phyloP scores from a whole-genome alignment of 92 coral and sea anemone genomes.

The Pocillopora grandis region DNA sequence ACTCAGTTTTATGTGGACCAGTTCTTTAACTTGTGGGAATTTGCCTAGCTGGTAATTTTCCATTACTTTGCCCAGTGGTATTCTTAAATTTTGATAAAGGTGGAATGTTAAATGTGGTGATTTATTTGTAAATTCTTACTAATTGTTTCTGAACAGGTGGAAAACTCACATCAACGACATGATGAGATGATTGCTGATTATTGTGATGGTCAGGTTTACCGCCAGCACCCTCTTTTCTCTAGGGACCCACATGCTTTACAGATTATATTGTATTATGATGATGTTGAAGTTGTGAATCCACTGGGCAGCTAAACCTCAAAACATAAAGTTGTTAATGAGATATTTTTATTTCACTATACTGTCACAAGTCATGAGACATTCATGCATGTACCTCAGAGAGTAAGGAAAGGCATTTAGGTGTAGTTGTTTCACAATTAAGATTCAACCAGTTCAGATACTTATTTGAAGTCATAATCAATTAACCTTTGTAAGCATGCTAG shows the following conservation, averaged over 20 bases:
- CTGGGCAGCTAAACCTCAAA: conserved; percentile 64
- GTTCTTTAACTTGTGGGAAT: too few species aligned
- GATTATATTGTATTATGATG: conserved; percentile 69
- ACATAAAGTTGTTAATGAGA: conserved; percentile 58
- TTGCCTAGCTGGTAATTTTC: too few species aligned
- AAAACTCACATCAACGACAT: conserved; percentile 44
- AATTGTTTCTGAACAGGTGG: conserved; percentile 13
- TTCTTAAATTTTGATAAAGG: too few species aligned
- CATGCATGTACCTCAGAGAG: too few species aligned
- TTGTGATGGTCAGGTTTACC: conserved; percentile 63
- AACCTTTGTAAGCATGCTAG: too few species aligned
- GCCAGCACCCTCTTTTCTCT: conserved; percentile 56
- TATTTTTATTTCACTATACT: background rate
- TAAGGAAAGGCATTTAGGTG: too few species aligned
- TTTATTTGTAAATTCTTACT: background rate
- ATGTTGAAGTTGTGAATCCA: conserved; percentile 64
- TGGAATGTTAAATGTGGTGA: background rate
- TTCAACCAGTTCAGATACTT: background rate
- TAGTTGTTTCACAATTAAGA: too few species aligned
- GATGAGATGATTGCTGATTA: conserved; percentile 50
- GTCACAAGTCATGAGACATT: background rate
- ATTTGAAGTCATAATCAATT: background rate
- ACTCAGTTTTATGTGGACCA: too few species aligned
- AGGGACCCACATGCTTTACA: conserved; percentile 63
- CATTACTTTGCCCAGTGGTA: too few species aligned